phyloP scores from a whole-genome alignment of 2,113 vertebrate genomes.

The Poeciliopsis turrubarensis region DNA sequence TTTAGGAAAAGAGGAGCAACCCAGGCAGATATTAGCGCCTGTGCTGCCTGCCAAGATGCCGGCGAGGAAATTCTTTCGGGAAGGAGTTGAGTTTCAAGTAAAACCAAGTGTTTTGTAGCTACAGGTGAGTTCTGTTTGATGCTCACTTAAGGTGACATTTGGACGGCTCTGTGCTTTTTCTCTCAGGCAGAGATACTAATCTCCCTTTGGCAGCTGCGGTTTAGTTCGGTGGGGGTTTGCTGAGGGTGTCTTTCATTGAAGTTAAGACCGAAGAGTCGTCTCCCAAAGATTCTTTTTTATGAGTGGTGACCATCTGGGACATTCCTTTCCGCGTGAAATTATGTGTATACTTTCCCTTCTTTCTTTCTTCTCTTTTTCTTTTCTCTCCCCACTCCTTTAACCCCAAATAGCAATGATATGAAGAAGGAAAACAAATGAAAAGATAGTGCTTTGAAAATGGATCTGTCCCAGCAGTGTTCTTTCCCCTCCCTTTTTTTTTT shows the following conservation, averaged over 20 bases:
- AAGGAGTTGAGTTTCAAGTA: slow-evolving; percentile 59
- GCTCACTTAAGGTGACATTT: slow-evolving; percentile 59
- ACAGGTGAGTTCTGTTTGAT: slow-evolving; percentile 67
- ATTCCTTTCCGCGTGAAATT: slow-evolving; percentile 34
- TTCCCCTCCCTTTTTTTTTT: neutral
- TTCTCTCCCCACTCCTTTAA: neutral
- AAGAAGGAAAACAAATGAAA: slow-evolving; percentile 77
- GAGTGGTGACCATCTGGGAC: slow-evolving; percentile 66
- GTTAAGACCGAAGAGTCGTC: slow-evolving; percentile 57
- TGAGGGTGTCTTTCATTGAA: slow-evolving; percentile 59
- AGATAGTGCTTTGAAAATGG: slow-evolving; percentile 78
- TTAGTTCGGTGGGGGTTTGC: slow-evolving; percentile 25
- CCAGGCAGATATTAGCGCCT: slow-evolving; percentile 51
- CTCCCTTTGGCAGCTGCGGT: slow-evolving; percentile 59
- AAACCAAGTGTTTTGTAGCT: slow-evolving; percentile 39
- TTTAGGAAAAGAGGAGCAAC: slow-evolving; percentile 55
- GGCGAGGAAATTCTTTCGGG: slow-evolving; percentile 45
- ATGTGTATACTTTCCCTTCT: slow-evolving; percentile 31
- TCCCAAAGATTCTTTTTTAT: slow-evolving; percentile 67
- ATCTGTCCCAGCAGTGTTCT: slow-evolving; percentile 61
- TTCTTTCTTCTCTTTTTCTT: slow-evolving; percentile 17
- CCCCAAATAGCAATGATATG: slow-evolving; percentile 67
- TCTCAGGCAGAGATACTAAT: slow-evolving; percentile 65
- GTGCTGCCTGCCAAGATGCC: slow-evolving; percentile 40
- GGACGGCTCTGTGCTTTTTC: slow-evolving; percentile 34